phyloP scores from a whole-genome alignment of 1,140 invertebrate genomes.

The Penaeus vannamei region DNA sequence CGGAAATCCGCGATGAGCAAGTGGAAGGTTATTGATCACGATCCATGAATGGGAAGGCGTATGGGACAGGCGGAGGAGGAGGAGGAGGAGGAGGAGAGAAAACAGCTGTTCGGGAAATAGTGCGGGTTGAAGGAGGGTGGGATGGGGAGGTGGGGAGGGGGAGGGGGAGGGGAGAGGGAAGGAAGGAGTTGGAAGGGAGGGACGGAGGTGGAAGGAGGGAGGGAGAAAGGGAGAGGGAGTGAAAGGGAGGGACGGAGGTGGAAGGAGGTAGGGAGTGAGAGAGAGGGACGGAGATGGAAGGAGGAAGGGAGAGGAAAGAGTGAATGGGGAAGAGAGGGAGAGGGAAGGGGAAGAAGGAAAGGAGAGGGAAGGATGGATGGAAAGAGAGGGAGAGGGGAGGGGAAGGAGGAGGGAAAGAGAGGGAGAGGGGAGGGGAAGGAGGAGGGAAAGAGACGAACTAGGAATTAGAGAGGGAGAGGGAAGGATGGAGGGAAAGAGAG shows the following conservation, averaged over 20 bases:
- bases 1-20: too few relatives aligned
- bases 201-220: too few relatives aligned
- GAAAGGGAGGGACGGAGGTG: background rate
- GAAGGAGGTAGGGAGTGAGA: background rate
- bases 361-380: background rate
- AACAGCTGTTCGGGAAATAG: too few relatives aligned
- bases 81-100: too few relatives aligned
- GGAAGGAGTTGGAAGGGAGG: too few relatives aligned
- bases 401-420: background rate
- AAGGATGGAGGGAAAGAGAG: background rate
- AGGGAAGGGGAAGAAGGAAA: background rate
- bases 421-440: background rate
- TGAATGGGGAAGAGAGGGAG: background rate
- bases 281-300: background rate
- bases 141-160: too few relatives aligned
- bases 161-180: too few relatives aligned
- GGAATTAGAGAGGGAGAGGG: background rate
- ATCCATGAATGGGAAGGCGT: too few relatives aligned
- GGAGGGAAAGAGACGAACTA: background rate
- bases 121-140: too few relatives aligned
- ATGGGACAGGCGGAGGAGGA: too few relatives aligned
- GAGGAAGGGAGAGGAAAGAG: slow-evolving; percentile 73
- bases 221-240: background rate
- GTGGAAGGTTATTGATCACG: too few relatives aligned
- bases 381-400: background rate